These are phyloP conservation scores for Homalodisca vitripennis DNA, from an alignment of 1,140 invertebrate species.

Conservation along the genomic window DNA sequence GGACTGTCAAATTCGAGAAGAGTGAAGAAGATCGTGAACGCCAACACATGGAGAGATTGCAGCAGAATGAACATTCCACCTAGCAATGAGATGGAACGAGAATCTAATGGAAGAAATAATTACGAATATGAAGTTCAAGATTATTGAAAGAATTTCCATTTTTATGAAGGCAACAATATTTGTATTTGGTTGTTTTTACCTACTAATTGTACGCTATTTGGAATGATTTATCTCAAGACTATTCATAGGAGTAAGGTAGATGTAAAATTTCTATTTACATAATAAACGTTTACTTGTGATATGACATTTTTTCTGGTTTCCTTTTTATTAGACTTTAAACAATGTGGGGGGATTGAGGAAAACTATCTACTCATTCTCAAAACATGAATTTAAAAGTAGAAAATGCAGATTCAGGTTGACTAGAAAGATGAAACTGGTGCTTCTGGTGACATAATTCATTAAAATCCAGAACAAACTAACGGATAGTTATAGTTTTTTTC, in stretches of 20 bases:
- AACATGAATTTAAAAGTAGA: too few relatives aligned
- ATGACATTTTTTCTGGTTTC: too few relatives aligned
- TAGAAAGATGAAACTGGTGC: too few relatives aligned
- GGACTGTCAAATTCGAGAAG: constrained; percentile 62
- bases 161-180: constrained; percentile 11
- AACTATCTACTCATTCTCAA: too few relatives aligned
- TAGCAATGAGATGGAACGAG: background rate
- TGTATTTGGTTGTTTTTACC: background rate
- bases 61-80: background rate
- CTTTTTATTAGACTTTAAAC: too few relatives aligned
- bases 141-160: constrained; percentile 19
- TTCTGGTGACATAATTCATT: too few relatives aligned
- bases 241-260: background rate
- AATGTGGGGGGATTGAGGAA: too few relatives aligned
- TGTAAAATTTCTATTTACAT: background rate
- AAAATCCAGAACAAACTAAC: too few relatives aligned
- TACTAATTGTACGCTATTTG: too few relatives aligned
- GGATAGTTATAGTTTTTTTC: too few relatives aligned
- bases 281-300: constrained; percentile 16
- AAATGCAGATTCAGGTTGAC: too few relatives aligned
- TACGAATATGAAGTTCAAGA: constrained; percentile 29
- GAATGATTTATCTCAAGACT: background rate
- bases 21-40: constrained; percentile 50
- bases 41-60: background rate
- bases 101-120: constrained; percentile 21